Percentiles rank a stretch among this genome's conserved stretches.
Evolutionary conservation across 2,113 vertebrate species (phyloP).

Genomic region (Hyla sarda): DNA sequence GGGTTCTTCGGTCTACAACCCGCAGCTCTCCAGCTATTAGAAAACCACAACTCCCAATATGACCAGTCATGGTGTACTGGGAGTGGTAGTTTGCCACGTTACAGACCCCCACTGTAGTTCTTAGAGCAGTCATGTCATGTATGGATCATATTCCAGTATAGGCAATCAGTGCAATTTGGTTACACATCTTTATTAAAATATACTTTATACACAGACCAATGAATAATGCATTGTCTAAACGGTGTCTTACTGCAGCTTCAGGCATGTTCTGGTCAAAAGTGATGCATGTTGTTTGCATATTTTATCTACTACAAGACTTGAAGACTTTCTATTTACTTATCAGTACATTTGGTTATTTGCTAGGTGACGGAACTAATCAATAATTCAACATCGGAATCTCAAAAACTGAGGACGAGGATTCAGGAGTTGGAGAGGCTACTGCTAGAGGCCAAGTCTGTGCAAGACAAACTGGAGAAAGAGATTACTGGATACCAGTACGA

Average conservation of each 20-base stretch:
- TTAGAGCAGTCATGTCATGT: background rate
- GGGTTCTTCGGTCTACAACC: background rate
- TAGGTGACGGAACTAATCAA: conserved; percentile 70
- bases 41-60: background rate
- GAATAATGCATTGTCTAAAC: background rate
- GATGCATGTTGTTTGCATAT: rapidly evolving
- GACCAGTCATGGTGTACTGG: too few relatives aligned
- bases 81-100: background rate
- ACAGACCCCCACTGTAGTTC: background rate
- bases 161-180: too few relatives aligned
- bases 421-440: conserved; percentile 73
- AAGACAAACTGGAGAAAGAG: conserved; percentile 68
- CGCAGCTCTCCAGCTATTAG: background rate
- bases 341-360: background rate
- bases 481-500: conserved; percentile 68
- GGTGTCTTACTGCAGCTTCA: too few relatives aligned
- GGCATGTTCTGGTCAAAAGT: background rate
- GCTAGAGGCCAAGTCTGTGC: conserved; percentile 67
- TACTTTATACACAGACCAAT: too few relatives aligned
- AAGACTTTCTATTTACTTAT: background rate
- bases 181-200: background rate
- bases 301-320: background rate
- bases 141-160: too few relatives aligned
- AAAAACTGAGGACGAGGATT: conserved; percentile 67
- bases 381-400: conserved; percentile 67